Conservation (phyloP, 2,888 invertebrate species). For the Julus scandinavius region DNA sequence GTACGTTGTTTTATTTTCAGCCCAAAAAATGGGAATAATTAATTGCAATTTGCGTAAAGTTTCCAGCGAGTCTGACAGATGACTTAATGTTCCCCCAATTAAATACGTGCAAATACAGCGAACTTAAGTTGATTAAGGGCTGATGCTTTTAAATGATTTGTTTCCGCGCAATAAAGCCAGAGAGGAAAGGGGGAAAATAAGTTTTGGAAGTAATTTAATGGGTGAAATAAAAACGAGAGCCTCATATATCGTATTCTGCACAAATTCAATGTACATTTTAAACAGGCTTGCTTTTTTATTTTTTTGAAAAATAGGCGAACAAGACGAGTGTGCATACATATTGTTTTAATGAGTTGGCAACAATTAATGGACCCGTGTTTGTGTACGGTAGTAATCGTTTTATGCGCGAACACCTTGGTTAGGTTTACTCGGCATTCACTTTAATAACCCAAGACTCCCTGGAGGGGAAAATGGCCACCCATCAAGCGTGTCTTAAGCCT, state of each 20-base stretch:
- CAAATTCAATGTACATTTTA: neutral
- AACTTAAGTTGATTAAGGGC: constrained; percentile 45
- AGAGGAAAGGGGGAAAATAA: constrained; percentile 42
- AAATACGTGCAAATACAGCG: constrained; percentile 42
- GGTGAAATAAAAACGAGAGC: constrained; percentile 3
- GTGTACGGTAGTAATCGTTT: constrained; percentile 15
- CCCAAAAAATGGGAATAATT: constrained; percentile 1
- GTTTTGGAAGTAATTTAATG: constrained; percentile 43
- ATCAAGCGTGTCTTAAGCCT: constrained; percentile 10
- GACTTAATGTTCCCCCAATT: constrained; percentile 43
- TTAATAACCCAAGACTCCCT: neutral
- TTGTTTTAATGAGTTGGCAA: constrained; percentile 34
- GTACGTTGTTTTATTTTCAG: constrained; percentile 34
- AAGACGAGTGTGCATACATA: neutral
- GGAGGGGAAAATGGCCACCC: neutral
- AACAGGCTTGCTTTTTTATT: neutral
- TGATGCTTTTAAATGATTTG: constrained; percentile 40
- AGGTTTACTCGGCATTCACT: neutral
- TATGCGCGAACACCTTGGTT: constrained; percentile 1
- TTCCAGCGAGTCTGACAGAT: constrained; percentile 34
- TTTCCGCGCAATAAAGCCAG: constrained; percentile 42
- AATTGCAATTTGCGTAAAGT: constrained; percentile 39
- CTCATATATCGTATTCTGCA: neutral
- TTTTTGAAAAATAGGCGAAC: constrained; percentile 9
- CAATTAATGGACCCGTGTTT: constrained; percentile 16